Evolutionary conservation across 1,140 invertebrate species (phyloP).

Genomic region (Brevipalpus yothersi): DNA sequence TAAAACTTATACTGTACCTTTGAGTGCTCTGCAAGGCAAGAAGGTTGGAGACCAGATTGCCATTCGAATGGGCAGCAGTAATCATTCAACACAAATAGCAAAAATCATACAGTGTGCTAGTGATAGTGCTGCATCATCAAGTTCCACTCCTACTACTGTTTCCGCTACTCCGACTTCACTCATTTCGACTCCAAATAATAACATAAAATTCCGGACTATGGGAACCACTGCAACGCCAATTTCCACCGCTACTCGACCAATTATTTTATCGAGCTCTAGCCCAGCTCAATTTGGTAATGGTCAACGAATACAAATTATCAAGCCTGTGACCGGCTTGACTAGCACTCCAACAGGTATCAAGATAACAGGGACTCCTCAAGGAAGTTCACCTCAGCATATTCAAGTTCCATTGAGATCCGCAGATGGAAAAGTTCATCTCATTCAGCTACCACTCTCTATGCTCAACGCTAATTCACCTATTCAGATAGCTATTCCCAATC

Average conservation of each 20-base stretch:
- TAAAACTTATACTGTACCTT: constrained; percentile 15
- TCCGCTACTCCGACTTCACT: not conserved
- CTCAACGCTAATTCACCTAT: not conserved
- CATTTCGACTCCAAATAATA: not conserved
- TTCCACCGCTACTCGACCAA: not conserved
- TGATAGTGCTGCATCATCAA: not conserved
- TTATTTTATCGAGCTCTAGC: not conserved
- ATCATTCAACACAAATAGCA: constrained; percentile 2
- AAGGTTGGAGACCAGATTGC: constrained; percentile 55
- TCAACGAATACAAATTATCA: not conserved
- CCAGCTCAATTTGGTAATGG: not conserved
- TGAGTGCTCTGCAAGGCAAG: constrained; percentile 44
- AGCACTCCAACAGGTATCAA: not conserved
- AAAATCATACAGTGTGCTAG: not conserved
- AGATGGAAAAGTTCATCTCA: constrained; percentile 69
- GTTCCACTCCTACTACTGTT: not conserved
- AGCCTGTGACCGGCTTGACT: not conserved
- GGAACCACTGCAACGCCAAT: not conserved
- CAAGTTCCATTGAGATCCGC: constrained; percentile 29
- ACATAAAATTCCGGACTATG: no score
- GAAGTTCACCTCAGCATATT: not conserved
- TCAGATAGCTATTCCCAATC: constrained; percentile 3
- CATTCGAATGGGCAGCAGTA: constrained; percentile 20
- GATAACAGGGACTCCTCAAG: not conserved
- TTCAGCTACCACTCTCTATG: constrained; percentile 26